Evolutionary conservation across 2,113 vertebrate species (phyloP).

Genomic region (Galemys pyrenaicus): DNA sequence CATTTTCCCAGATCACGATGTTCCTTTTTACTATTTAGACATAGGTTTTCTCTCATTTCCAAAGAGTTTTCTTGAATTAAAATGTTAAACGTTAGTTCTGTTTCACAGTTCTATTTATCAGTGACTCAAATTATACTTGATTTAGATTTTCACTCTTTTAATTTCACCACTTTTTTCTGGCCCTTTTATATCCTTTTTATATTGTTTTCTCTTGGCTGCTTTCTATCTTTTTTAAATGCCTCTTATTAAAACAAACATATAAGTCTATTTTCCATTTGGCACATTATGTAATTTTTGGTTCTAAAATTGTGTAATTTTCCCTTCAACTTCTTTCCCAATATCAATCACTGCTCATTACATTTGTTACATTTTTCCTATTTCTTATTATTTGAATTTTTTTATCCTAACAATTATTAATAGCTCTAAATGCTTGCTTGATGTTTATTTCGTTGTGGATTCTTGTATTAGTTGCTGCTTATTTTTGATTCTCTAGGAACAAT

Average conservation of each 20-base stretch:
- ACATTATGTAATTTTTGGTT: neutral
- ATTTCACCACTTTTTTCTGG: neutral
- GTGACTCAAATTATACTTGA: constrained; percentile 38
- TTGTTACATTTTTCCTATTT: neutral
- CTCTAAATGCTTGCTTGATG: neutral
- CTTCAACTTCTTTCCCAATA: neutral
- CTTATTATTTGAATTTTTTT: neutral
- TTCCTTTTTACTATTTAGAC: neutral
- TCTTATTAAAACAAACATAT: neutral
- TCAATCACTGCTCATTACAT: neutral
- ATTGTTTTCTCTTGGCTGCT: neutral
- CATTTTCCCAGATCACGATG: neutral
- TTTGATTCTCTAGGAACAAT: neutral
- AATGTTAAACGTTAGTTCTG: neutral
- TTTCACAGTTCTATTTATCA: neutral
- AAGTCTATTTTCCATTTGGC: neutral
- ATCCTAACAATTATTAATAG: neutral
- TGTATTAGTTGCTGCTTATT: neutral
- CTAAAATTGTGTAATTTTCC: neutral
- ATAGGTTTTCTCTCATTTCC: neutral
- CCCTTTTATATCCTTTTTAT: neutral
- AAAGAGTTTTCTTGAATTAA: neutral
- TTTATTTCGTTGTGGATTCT: neutral
- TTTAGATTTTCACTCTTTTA: constrained; percentile 42
- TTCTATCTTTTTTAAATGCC: neutral